Evolutionary conservation across 2,113 vertebrate species (phyloP).

Genomic region (Equus przewalskii): DNA sequence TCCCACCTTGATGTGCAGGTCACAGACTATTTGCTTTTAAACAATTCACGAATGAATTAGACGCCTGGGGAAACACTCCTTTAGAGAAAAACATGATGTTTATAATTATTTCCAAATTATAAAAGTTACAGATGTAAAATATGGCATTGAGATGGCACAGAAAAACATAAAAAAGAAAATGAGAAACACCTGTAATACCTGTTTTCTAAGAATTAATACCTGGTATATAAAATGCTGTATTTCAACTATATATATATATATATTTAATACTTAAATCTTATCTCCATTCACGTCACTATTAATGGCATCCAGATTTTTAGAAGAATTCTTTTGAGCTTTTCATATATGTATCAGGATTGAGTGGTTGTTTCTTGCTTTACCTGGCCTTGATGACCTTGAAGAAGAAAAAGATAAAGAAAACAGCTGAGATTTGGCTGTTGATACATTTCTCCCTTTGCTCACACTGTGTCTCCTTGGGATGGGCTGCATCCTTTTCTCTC

Average conservation of each 20-base stretch:
- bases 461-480: background rate
- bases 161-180: background rate
- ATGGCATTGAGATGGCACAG: background rate
- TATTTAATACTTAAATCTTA: background rate
- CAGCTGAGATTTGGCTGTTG: background rate
- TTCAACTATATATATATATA: background rate
- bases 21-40: background rate
- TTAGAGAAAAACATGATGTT: background rate
- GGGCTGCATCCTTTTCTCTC: background rate
- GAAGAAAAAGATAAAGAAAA: background rate
- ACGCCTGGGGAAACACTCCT: background rate
- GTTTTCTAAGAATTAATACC: background rate
- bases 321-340: background rate
- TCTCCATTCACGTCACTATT: background rate
- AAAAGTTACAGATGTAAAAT: background rate
- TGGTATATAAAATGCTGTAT: background rate
- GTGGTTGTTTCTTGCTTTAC: background rate
- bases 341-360: background rate
- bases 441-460: background rate
- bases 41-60: background rate
- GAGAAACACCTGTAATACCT: background rate
- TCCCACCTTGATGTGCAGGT: background rate
- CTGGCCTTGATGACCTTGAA: conserved; percentile 50
- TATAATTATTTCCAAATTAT: background rate
- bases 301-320: background rate